phyloP scores from a whole-genome alignment of 2,797 vertebrate genomes.

The Sebastes steindachneri region DNA sequence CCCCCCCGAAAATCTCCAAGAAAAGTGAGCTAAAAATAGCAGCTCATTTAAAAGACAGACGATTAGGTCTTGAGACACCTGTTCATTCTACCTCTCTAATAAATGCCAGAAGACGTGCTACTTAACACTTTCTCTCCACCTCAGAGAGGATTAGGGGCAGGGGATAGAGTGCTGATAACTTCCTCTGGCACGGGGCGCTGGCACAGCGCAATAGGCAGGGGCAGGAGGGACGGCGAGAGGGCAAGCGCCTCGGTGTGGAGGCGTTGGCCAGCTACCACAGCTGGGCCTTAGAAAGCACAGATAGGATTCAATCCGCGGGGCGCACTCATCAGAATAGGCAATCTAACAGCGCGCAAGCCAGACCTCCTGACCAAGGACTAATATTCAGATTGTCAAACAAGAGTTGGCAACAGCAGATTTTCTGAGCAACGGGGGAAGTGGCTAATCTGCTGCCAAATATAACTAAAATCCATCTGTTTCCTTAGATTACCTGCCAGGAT shows the following conservation, averaged over 20 bases:
- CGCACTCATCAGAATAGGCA: constrained; percentile 69
- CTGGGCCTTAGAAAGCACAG: constrained; percentile 73
- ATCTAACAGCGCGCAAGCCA: constrained; percentile 60
- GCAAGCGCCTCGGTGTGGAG: constrained; percentile 47
- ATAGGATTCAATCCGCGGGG: constrained; percentile 61
- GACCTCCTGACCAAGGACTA: constrained; percentile 74
- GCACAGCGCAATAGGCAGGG: constrained; percentile 53
- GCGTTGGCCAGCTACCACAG: constrained; percentile 61
- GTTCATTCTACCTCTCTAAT: constrained; percentile 66
- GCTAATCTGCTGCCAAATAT: constrained; percentile 84
- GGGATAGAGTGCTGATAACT: constrained; percentile 67
- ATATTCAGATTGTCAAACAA: constrained; percentile 80
- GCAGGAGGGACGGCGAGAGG: constrained; percentile 39
- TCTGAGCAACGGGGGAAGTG: constrained; percentile 69
- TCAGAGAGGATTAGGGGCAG: constrained; percentile 63
- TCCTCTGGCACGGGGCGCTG: constrained; percentile 66
- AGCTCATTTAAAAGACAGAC: constrained; percentile 61
- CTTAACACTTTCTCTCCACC: constrained; percentile 65
- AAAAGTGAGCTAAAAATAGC: constrained; percentile 67
- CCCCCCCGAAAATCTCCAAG: constrained; percentile 36
- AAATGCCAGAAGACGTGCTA: constrained; percentile 65
- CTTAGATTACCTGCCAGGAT: constrained; percentile 82
- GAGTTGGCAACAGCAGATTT: constrained; percentile 73
- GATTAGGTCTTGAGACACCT: constrained; percentile 67
- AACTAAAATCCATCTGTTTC: constrained; percentile 84